A percentile compares a stretch with the other conserved stretches of the same genome.
Conservation (phyloP, 2,797 vertebrate genomes). For the Prunella strophiata region DNA sequence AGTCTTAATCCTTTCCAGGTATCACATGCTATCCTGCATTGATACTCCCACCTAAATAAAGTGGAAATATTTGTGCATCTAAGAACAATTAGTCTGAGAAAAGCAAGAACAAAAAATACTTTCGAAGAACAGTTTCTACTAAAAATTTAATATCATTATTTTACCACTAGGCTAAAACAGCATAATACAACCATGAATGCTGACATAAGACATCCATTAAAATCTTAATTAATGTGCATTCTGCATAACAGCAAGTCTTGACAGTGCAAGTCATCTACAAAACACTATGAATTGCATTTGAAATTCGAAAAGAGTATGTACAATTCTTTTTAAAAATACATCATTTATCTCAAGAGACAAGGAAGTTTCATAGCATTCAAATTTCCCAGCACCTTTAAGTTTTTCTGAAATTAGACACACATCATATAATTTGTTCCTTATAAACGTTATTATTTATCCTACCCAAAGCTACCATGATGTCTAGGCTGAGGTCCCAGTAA, state of each 20-base stretch:
- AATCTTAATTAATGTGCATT: conserved; percentile 59
- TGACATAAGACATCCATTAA: conserved; percentile 54
- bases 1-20: not conserved
- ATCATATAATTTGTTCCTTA: not conserved
- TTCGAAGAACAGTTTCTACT: conserved; percentile 24
- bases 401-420: not conserved
- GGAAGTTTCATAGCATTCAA: not conserved
- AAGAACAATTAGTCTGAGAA: not conserved
- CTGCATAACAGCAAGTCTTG: conserved; percentile 30
- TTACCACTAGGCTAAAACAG: conserved; percentile 21
- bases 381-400: not conserved
- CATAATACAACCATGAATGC: conserved; percentile 14
- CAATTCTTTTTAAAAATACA: not conserved
- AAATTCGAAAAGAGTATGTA: not conserved
- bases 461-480: not conserved
- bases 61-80: not conserved
- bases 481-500: not conserved
- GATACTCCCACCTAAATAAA: not conserved
- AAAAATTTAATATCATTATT: conserved; percentile 38
- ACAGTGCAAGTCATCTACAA: conserved; percentile 18
- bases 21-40: not conserved
- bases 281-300: conserved; percentile 15
- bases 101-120: not conserved
- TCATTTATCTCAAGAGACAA: conserved; percentile 12
- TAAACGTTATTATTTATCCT: not conserved